A percentile compares a stretch with the other conserved stretches of the same genome.
These are phyloP conservation scores for Eulimnadia texana DNA, from an alignment of 1,140 invertebrate genomes.

Conservation along the genomic window DNA sequence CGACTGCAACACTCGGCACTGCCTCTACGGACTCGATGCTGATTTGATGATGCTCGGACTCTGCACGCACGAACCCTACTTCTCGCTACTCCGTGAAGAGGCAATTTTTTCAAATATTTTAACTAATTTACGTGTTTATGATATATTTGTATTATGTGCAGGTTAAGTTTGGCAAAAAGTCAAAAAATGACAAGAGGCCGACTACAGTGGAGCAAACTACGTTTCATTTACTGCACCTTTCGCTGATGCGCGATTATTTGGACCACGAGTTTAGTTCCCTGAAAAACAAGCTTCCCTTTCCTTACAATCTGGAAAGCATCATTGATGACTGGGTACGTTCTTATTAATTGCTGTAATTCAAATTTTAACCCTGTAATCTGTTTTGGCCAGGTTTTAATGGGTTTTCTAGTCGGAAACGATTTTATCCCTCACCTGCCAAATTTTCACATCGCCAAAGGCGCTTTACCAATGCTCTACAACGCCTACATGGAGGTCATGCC, in stretches of 20 bases:
- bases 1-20: conserved; percentile 79
- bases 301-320: conserved; percentile 65
- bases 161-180: conserved; percentile 24
- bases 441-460: conserved; percentile 81
- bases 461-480: conserved; percentile 68
- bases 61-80: conserved; percentile 87
- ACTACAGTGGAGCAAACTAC: conserved; percentile 70
- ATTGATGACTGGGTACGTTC: conserved; percentile 47
- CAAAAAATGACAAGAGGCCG: conserved; percentile 21
- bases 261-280: conserved; percentile 74
- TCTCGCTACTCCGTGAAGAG: conserved; percentile 81
- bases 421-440: conserved; percentile 91
- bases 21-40: conserved; percentile 88
- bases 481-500: conserved; percentile 78
- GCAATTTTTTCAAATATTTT: conserved; percentile 39
- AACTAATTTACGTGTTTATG: conserved; percentile 27
- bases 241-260: conserved; percentile 80
- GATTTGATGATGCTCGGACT: conserved; percentile 91
- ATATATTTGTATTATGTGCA: background rate
- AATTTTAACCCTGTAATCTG: background rate
- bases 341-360: background rate
- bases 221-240: conserved; percentile 84
- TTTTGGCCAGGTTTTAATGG: conserved; percentile 59
- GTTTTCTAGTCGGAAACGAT: conserved; percentile 92
- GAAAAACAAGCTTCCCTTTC: conserved; percentile 49